A percentile compares a stretch with the other conserved stretches of the same genome.
Conservation (phyloP, 2,888 invertebrate genomes). For the Anoncus sp. region DNA sequence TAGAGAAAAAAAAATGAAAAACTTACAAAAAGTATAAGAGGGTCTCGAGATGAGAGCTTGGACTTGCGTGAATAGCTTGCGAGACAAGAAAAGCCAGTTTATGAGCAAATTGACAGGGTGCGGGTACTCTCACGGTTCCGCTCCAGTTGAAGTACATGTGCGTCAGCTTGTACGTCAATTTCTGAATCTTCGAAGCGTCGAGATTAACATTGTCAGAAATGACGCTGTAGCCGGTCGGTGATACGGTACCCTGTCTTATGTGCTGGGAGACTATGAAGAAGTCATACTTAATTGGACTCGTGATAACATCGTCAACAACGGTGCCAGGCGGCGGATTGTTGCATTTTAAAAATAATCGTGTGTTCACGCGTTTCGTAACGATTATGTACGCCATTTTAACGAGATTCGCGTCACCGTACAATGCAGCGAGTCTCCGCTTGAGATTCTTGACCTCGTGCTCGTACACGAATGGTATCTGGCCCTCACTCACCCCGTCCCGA, state of each 20-base stretch:
- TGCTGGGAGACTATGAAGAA: conserved; percentile 96
- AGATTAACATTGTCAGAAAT: conserved; percentile 90
- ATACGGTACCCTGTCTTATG: conserved; percentile 94
- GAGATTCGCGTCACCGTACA: conserved; percentile 83
- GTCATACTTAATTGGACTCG: conserved; percentile 91
- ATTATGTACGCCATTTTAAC: conserved; percentile 90
- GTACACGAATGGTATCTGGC: conserved; percentile 92
- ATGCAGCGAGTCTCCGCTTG: conserved; percentile 84
- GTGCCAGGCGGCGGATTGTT: conserved; percentile 94
- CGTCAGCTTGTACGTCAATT: conserved; percentile 94
- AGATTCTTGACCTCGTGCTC: conserved; percentile 89
- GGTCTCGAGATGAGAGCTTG: conserved; percentile 86
- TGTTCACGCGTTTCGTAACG: conserved; percentile 96
- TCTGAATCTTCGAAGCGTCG: conserved; percentile 90
- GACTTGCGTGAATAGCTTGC: conserved; percentile 90
- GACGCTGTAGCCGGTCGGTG: conserved; percentile 96
- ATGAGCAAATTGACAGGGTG: conserved; percentile 97
- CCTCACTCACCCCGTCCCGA: conserved; percentile 98
- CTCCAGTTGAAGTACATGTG: conserved; percentile 98
- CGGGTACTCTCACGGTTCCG: conserved; percentile 90
- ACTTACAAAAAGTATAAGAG: conserved; percentile 89
- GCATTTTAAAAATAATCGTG: conserved; percentile 86
- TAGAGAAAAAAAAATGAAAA: neutral
- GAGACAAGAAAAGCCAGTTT: conserved; percentile 95
- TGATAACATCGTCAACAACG: conserved; percentile 93